Conservation (phyloP, 2,113 vertebrate species). For the Tachuris rubrigastra region DNA sequence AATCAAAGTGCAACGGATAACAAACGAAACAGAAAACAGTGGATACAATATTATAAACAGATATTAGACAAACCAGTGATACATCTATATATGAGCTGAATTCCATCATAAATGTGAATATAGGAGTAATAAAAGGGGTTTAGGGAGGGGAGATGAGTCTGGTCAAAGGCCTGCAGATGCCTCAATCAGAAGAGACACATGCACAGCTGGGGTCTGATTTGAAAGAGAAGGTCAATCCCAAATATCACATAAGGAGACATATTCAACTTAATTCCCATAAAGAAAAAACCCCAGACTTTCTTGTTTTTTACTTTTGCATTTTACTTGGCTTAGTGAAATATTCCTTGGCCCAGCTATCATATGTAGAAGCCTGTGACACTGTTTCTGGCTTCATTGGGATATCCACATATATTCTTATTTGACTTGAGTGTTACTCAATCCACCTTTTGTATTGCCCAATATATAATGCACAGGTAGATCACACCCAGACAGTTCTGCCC, state of each 20-base stretch:
- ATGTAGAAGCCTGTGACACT: neutral
- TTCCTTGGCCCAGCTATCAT: neutral
- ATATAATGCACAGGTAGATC: neutral
- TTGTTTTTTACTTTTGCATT: neutral
- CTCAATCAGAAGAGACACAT: neutral
- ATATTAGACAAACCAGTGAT: neutral
- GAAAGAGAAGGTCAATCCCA: neutral
- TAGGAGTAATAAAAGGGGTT: neutral
- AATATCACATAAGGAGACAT: neutral
- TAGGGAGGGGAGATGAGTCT: neutral
- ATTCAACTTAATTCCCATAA: neutral
- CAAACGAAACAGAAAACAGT: neutral
- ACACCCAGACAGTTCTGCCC: neutral
- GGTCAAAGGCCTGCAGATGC: neutral
- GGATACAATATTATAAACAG: neutral
- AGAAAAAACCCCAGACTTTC: accelerated
- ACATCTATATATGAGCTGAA: neutral
- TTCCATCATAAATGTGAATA: neutral
- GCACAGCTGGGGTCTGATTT: neutral
- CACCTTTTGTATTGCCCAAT: neutral
- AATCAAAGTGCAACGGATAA: neutral
- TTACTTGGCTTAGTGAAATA: neutral
- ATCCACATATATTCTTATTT: neutral
- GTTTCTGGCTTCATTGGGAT: neutral
- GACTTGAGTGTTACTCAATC: neutral